Percentiles rank a stretch among this genome's conserved stretches.
Conservation (phyloP, 2,888 invertebrate species). For the Limnephilus rhombicus region DNA sequence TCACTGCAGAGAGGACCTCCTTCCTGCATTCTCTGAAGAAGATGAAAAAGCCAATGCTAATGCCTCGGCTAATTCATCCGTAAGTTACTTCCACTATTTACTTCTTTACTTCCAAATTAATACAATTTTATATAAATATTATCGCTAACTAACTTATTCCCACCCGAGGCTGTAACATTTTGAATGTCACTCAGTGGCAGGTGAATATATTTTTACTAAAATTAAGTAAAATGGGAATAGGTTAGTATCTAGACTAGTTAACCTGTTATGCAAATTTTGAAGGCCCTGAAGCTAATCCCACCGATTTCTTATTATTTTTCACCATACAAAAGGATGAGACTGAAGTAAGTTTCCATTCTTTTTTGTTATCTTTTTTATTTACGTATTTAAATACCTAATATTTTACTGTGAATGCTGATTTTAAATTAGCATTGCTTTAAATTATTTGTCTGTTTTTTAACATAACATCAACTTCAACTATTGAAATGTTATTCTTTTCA, state of each 20-base stretch:
- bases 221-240: not conserved
- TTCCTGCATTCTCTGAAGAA: slow-evolving; percentile 96
- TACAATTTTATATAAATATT: not conserved
- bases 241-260: not conserved
- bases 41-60: slow-evolving; percentile 86
- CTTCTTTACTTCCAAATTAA: not conserved
- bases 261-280: not conserved
- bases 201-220: not conserved
- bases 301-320: not conserved
- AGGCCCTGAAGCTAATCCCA: not conserved
- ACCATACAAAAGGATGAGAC: not conserved
- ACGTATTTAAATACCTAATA: not conserved
- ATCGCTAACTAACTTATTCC: not conserved
- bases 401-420: not conserved
- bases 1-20: slow-evolving; percentile 95
- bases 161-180: not conserved
- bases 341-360: slow-evolving; percentile 1
- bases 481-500: not conserved
- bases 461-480: not conserved
- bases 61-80: slow-evolving; percentile 76
- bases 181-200: not conserved
- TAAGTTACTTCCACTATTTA: slow-evolving; percentile 67
- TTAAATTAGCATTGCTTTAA: not conserved
- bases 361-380: not conserved
- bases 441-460: not conserved